Evolutionary conservation across 2,888 invertebrate species (phyloP).

Genomic region (Acronicta alni): DNA sequence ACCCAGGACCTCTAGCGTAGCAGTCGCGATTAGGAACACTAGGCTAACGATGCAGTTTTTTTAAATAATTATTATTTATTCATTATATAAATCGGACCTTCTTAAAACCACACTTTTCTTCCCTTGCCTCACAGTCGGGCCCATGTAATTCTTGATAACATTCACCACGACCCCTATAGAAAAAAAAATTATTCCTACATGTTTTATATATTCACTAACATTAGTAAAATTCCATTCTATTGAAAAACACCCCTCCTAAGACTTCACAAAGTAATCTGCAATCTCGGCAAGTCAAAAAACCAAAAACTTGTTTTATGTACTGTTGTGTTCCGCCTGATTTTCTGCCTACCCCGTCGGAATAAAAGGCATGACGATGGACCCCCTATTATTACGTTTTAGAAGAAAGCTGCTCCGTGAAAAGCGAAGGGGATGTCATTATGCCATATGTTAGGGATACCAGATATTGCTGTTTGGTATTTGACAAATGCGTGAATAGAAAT

Average conservation of each 20-base stretch:
- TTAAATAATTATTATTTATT: too few relatives aligned
- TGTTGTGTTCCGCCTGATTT: conserved; percentile 19
- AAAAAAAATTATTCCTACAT: too few relatives aligned
- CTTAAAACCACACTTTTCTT: too few relatives aligned
- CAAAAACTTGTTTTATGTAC: conserved; percentile 24
- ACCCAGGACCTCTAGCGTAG: too few relatives aligned
- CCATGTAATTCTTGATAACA: too few relatives aligned
- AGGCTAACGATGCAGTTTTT: too few relatives aligned
- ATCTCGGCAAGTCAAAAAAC: conserved; percentile 22
- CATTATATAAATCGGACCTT: too few relatives aligned
- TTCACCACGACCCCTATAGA: too few relatives aligned
- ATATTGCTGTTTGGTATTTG: conserved; percentile 34
- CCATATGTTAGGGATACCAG: conserved; percentile 55
- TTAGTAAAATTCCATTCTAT: neutral
- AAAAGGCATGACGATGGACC: conserved; percentile 44
- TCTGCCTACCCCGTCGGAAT: conserved; percentile 45
- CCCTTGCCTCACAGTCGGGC: too few relatives aligned
- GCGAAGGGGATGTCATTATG: conserved; percentile 54
- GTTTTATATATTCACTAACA: too few relatives aligned
- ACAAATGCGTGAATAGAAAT: conserved; percentile 14
- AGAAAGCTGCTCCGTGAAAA: conserved; percentile 22
- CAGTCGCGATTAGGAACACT: too few relatives aligned
- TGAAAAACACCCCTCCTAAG: conserved; percentile 12
- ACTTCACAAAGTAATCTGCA: conserved; percentile 19
- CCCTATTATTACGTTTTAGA: conserved; percentile 54